Base-by-base conservation (phyloP, 2,888 invertebrate species). In the Hypsopygia costalis region DNA sequence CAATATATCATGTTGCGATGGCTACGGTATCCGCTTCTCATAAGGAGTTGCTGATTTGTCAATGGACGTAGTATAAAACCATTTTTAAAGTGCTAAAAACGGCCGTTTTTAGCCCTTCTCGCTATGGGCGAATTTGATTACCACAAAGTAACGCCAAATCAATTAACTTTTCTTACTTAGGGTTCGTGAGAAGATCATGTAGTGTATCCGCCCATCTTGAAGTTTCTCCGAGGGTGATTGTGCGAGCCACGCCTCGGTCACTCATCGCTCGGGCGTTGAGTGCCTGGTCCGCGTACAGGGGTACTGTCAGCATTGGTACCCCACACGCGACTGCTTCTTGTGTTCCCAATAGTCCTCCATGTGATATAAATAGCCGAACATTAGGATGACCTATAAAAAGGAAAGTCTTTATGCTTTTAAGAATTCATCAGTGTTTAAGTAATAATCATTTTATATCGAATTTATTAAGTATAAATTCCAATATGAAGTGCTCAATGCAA, bases 311-410 rank as follows among this genome's bases (percentile, higher is more conserved):
- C 68, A 90, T 86, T 0, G 91, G 90, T 3, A 89, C 88, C 1
- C 86, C 91, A 50, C 90, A 90, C 20, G 89, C 89, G 11, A 90
- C 89, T 0, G 91, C 89, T 59, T 92, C 92, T 59, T 91, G 91
- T 0, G 91, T 89, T 31, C 91, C 91, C 42, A 91, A 82, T 29
- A 91, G 74, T 3, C 92, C 92, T 3, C 92, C 92, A 68, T 92
- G 92, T 0, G 91, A 90, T 61, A 92, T 90, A 59, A 92, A 92
- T 40, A 91, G 58, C 50, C 81, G 85, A 1, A 90, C 82, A 47
- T 91, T 90, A 1, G 83, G 85, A 50, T 92, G 91, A 64, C 89
- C 89, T 89, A 66, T 34, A 47, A 54, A 36, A 38, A 12, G 10
- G 2, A 3, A 43, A 9, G n/a, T n/a, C n/a, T n/a, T n/a, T n/a